Conservation (phyloP, 92 coral and sea anemone genomes). For the Siderastrea siderea region DNA sequence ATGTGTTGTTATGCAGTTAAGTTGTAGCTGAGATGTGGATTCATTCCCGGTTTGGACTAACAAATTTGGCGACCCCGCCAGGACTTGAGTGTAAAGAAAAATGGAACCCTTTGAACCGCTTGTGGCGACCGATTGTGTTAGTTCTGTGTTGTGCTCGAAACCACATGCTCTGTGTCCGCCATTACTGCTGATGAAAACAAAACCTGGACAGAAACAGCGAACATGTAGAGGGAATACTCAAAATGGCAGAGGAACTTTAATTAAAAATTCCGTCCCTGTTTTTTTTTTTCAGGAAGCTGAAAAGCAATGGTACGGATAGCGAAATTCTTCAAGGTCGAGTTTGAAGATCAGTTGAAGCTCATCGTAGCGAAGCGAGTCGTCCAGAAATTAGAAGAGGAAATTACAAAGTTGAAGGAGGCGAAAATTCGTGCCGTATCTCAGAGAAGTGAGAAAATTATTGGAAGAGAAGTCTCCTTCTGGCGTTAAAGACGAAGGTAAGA, state of each 20-base stretch:
- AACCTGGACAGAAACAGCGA: not conserved
- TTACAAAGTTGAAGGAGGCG: conserved; percentile 15
- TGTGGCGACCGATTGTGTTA: not conserved
- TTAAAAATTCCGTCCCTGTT: not conserved
- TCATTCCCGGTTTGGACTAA: not conserved
- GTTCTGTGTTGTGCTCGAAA: not conserved
- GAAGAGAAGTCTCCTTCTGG: conserved; percentile 16
- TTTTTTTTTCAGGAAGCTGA: not conserved
- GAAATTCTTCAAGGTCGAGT: conserved; percentile 9
- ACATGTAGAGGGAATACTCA: not conserved
- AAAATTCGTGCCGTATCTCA: conserved; percentile 34
- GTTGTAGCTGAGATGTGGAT: too few species aligned
- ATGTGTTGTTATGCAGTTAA: too few species aligned
- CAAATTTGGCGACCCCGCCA: not conserved
- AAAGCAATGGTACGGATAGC: not conserved
- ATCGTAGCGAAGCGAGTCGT: conserved; percentile 14
- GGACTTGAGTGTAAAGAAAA: not conserved
- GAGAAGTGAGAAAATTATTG: conserved; percentile 11
- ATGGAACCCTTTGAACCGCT: not conserved
- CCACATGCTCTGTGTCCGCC: not conserved
- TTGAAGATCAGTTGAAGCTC: not conserved
- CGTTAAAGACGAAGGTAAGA: conserved; percentile 8
- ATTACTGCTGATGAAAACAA: not conserved
- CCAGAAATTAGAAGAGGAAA: conserved; percentile 21
- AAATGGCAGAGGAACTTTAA: conserved; percentile 26